These are phyloP conservation scores for Strix uralensis DNA, from an alignment of 2,113 vertebrate genomes.

Conservation along the genomic window DNA sequence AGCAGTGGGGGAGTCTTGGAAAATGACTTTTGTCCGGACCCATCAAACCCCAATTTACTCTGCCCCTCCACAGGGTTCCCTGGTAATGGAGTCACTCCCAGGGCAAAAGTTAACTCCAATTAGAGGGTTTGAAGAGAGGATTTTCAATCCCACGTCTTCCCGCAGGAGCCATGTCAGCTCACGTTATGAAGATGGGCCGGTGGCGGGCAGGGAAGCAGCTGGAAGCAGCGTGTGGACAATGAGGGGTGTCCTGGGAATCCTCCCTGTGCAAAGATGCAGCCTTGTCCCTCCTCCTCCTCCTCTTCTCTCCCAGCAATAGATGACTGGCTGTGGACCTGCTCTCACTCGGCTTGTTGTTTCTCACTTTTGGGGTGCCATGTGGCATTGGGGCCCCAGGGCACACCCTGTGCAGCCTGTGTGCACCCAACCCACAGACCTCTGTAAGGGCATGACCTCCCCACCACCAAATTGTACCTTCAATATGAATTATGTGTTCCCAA, in stretches of 20 bases:
- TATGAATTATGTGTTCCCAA: background rate
- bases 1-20: background rate
- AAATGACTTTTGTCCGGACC: background rate
- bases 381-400: background rate
- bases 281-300: background rate
- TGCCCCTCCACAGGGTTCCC: conserved; percentile 9
- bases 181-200: conserved; percentile 17
- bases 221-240: conserved; percentile 1
- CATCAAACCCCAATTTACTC: background rate
- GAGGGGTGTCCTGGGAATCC: conserved; percentile 27
- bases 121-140: background rate
- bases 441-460: background rate
- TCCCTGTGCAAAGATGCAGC: background rate
- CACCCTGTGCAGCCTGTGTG: fast-evolving
- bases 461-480: background rate
- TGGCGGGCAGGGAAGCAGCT: background rate
- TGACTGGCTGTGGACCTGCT: background rate
- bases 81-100: conserved; percentile 10
- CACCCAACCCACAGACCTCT: background rate
- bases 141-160: background rate
- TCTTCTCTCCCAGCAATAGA: background rate
- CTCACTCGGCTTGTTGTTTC: fast-evolving
- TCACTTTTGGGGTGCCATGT: no score
- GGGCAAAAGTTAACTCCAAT: conserved; percentile 57
- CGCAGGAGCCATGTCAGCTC: conserved; percentile 34